These are phyloP conservation scores for Apodemia hepburni DNA, from an alignment of 2,888 invertebrate species.

Conservation along the genomic window DNA sequence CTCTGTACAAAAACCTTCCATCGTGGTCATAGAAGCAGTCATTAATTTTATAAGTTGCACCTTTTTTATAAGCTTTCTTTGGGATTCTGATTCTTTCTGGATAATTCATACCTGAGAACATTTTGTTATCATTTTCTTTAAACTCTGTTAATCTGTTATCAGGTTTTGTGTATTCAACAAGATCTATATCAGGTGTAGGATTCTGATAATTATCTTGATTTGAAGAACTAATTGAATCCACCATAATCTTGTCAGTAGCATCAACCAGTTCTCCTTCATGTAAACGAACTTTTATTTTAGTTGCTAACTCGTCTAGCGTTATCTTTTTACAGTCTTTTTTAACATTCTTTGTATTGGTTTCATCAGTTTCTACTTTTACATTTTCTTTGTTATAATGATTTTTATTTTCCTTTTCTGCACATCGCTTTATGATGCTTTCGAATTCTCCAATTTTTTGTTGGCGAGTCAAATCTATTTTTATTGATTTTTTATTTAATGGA, in stretches of 20 bases:
- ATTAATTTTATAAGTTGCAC: conserved; percentile 85
- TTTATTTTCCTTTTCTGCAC: conserved; percentile 41
- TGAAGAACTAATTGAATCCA: conserved; percentile 40
- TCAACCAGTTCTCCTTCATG: conserved; percentile 51
- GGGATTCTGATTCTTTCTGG: conserved; percentile 86
- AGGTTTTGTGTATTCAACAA: conserved; percentile 36
- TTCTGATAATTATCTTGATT: conserved; percentile 33
- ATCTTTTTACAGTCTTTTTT: conserved; percentile 42
- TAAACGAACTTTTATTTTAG: conserved; percentile 52
- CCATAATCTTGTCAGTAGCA: conserved; percentile 55
- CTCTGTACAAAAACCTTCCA: conserved; percentile 89
- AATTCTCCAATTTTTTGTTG: conserved; percentile 63
- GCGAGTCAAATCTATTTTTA: conserved; percentile 53
- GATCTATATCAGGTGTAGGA: conserved; percentile 43
- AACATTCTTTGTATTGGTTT: conserved; percentile 23
- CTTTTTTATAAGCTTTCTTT: conserved; percentile 79
- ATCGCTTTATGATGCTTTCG: conserved; percentile 65
- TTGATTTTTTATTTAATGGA: conserved; percentile 53
- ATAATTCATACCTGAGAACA: conserved; percentile 55
- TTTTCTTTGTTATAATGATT: conserved; percentile 38
- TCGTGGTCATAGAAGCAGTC: conserved; percentile 91
- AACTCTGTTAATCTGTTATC: conserved; percentile 39
- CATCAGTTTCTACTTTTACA: conserved; percentile 22
- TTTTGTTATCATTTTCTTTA: conserved; percentile 41
- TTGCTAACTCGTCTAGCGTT: conserved; percentile 60